Evolutionary conservation across 2,113 vertebrate genomes (phyloP).

Genomic region (Rutilus rutilus): DNA sequence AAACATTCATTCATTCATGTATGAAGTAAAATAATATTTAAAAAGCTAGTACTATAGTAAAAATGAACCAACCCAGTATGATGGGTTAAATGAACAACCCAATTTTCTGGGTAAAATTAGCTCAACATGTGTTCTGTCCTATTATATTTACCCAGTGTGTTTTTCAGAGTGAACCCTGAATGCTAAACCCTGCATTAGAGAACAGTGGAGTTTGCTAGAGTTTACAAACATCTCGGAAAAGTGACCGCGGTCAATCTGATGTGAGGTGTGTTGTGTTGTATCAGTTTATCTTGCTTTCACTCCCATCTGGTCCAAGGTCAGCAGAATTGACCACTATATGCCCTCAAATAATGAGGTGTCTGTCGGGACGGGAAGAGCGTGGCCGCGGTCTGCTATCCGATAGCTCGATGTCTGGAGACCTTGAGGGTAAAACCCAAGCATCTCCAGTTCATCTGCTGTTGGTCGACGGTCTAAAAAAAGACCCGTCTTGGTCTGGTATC

Average conservation of each 20-base stretch:
- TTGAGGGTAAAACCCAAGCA: constrained; percentile 30
- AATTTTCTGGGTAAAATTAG: too few relatives aligned
- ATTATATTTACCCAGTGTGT: too few relatives aligned
- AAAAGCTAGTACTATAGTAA: too few relatives aligned
- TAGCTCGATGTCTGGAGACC: constrained; percentile 60
- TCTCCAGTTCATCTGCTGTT: constrained; percentile 53
- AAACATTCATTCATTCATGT: too few relatives aligned
- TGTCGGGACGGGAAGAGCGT: neutral
- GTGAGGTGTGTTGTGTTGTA: neutral
- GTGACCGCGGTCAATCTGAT: neutral
- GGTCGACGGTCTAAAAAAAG: constrained; percentile 61
- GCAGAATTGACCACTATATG: neutral
- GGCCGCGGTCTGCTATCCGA: constrained; percentile 50
- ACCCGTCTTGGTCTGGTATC: constrained; percentile 66
- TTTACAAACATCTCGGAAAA: neutral
- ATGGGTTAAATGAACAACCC: too few relatives aligned
- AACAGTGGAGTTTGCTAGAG: neutral
- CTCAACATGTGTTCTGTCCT: too few relatives aligned
- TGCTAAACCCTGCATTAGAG: neutral
- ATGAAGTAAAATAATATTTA: too few relatives aligned
- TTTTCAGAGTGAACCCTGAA: too few relatives aligned
- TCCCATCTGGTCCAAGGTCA: constrained; percentile 57
- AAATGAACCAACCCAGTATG: too few relatives aligned
- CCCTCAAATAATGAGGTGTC: neutral
- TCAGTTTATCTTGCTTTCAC: neutral